Evolutionary conservation across 2,888 invertebrate species (phyloP), one percentile per base, ranked within the genome.

Genomic region (Orgyia antiqua): DNA sequence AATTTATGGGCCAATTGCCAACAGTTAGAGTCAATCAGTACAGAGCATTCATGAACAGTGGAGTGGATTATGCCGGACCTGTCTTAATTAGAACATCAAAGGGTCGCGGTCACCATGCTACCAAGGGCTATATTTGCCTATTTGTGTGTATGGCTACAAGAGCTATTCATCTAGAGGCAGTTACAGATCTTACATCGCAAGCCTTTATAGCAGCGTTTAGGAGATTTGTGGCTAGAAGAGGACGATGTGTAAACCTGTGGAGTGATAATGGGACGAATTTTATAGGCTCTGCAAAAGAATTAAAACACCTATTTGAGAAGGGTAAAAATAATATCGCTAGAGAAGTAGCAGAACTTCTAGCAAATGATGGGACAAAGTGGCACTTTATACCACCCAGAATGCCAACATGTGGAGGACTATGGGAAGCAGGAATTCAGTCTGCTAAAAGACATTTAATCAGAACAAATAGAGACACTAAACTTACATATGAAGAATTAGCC

Each of bases 401-500:
- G 15, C 15, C 15, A 15, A 15, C 3, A 4, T 15, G 4, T 15
- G 15, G 15, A 15, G 15, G 15, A 4, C 6, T 15, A 6, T 15
- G 15, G 15, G 15, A 15, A 6, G 15, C 15, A 6, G 15, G 15
- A 6, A 15, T 15, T 4, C 3, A 15, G 6, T 15, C 15, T 6
- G 6, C 15, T 3, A 15, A 15, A 15, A 4, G 6, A 4, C 15
- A 15, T 15, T 6, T 15, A 4, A 15, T 3, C 4, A 15, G 15
- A 15, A 6, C 6, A 15, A 15, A 4, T 15, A 6, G 15, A 6
- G 6, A 15, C n/a, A 12, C 12, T n/a, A 24, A 24, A 13, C 13
- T 24, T 8, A 24, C 24, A 12, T 24, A 24, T 13, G 45, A 51
- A 24, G 47, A 55, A 15, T 48, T 30, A 9, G 15, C 24, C n/a